Percentiles rank a stretch among this genome's conserved stretches.
phyloP scores from a whole-genome alignment of 2,797 vertebrate genomes.

The Poeciliopsis presidionis region DNA sequence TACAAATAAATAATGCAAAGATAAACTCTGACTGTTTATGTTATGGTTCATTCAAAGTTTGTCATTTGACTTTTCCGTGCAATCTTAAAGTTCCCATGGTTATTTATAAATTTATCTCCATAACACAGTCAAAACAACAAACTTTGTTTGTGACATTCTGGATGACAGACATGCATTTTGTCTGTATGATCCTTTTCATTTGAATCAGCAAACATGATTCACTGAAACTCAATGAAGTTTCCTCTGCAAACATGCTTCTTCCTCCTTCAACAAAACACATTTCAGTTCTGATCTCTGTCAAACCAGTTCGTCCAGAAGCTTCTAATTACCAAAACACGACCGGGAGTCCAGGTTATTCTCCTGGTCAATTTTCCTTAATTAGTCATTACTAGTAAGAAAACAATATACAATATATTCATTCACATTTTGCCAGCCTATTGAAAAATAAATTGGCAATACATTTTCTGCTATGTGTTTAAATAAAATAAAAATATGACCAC shows the following conservation, averaged over 20 bases:
- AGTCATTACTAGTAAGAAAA: background rate
- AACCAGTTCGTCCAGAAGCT: slow-evolving; percentile 77
- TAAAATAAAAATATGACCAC: slow-evolving; percentile 11
- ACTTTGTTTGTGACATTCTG: background rate
- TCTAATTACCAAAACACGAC: slow-evolving; percentile 18
- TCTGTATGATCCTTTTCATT: background rate
- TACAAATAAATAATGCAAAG: background rate
- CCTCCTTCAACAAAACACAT: slow-evolving; percentile 18
- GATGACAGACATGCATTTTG: background rate
- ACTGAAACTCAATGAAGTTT: slow-evolving; percentile 62
- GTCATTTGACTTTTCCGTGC: background rate
- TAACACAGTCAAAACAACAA: background rate
- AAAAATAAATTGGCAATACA: slow-evolving; percentile 7
- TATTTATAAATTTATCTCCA: background rate
- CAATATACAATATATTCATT: background rate
- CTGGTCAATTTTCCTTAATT: background rate
- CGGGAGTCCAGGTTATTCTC: slow-evolving; percentile 20
- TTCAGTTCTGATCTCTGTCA: slow-evolving; percentile 67
- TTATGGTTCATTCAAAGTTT: background rate
- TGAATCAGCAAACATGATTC: slow-evolving; percentile 15
- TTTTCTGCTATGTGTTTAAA: background rate
- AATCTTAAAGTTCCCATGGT: background rate
- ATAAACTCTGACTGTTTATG: background rate
- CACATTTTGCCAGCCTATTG: slow-evolving; percentile 36
- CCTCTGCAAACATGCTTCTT: slow-evolving; percentile 33